These are phyloP conservation scores for Sussaba pulchella DNA, from an alignment of 2,888 invertebrate genomes.

Conservation along the genomic window DNA sequence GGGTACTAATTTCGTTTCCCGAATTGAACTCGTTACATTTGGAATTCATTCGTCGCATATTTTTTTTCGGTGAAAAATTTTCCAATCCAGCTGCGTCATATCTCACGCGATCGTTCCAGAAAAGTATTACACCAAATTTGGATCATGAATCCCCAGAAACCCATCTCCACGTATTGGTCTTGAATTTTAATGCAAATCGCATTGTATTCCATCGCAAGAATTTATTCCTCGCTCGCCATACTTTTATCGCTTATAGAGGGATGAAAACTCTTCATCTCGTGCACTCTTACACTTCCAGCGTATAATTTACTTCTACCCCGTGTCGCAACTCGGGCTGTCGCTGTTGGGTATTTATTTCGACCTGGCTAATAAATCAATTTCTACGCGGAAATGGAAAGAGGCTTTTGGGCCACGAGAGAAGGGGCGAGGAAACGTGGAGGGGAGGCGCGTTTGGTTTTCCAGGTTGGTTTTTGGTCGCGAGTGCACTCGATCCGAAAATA, in stretches of 20 bases:
- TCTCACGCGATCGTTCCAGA: background rate
- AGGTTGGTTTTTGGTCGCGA: conserved; percentile 83
- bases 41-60: background rate
- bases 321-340: conserved; percentile 19
- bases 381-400: conserved; percentile 72
- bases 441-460: conserved; percentile 71
- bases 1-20: background rate
- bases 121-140: background rate
- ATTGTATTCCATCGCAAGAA: conserved; percentile 35
- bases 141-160: too few relatives aligned
- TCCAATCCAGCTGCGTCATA: background rate
- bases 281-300: background rate
- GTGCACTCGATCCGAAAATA: conserved; percentile 84
- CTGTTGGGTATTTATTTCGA: conserved; percentile 62
- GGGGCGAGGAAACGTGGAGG: conserved; percentile 34
- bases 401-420: conserved; percentile 66
- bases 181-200: conserved; percentile 31
- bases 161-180: background rate
- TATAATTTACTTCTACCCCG: conserved; percentile 47
- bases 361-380: conserved; percentile 82
- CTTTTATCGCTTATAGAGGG: conserved; percentile 27
- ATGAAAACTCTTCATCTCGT: conserved; percentile 34
- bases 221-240: conserved; percentile 34
- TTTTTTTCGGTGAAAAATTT: background rate
- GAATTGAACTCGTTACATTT: background rate